These are phyloP conservation scores for Tamias sibiricus DNA, from an alignment of 2,113 vertebrate species.

Conservation along the genomic window DNA sequence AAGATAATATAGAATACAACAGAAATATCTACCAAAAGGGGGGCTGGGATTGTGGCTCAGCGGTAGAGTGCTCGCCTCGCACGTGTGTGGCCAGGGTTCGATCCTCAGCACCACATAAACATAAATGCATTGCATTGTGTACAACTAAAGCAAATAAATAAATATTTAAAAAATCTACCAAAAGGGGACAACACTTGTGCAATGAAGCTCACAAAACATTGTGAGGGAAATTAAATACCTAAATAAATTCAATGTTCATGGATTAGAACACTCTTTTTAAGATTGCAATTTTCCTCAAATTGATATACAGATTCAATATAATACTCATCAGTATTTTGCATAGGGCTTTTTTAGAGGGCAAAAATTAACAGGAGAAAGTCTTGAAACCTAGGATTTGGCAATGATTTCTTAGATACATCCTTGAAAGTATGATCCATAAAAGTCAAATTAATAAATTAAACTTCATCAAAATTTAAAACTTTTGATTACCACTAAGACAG, in stretches of 20 bases:
- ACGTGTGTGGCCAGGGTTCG: too few relatives aligned
- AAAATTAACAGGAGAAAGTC: not conserved
- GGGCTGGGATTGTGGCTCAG: too few relatives aligned
- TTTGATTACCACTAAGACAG: not conserved
- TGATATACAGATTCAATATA: not conserved
- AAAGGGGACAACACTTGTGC: not conserved
- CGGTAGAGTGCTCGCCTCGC: too few relatives aligned
- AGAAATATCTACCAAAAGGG: too few relatives aligned
- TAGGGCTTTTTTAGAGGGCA: not conserved
- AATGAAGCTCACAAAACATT: not conserved
- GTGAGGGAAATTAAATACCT: not conserved
- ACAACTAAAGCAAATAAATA: too few relatives aligned
- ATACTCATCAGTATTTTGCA: not conserved
- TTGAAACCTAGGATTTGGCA: not conserved
- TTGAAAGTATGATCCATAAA: not conserved
- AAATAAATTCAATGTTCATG: not conserved
- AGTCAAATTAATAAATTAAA: not conserved
- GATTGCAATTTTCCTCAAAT: not conserved
- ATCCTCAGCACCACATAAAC: too few relatives aligned
- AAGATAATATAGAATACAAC: not conserved
- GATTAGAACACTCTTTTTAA: not conserved
- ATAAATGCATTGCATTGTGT: too few relatives aligned
- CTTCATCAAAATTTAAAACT: not conserved
- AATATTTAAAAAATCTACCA: not conserved
- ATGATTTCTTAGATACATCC: not conserved